Base-by-base conservation (phyloP, 2,888 invertebrate genomes). In the Epiblema foenella region DNA sequence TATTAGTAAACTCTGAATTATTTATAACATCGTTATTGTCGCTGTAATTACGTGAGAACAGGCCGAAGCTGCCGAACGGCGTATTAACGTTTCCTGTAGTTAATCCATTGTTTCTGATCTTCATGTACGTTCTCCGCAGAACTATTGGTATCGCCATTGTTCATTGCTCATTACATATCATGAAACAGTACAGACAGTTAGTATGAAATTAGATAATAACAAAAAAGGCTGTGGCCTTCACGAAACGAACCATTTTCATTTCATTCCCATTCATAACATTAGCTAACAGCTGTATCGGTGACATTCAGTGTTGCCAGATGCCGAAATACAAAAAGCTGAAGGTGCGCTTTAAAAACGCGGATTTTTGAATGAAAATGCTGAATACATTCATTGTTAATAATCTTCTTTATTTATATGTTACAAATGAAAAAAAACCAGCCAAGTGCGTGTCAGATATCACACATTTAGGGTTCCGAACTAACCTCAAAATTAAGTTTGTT, bases 1-100 rank as follows among this genome's bases (percentile, higher is more conserved):
- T 91, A 64, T 83, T 88, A 68, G 83, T 86, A 73, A 89, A 89
- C 74, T 90, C 89, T 63, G 85, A 83, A 76, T 81, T 83, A 75
- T 79, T 82, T 51, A 79, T 42, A 52, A 54, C 79, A 75, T 78
- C 78, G 77, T 87, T 89, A 42, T 89, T 88, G 74, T 90, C 90
- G 77, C 86, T 83, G 64, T 83, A 83, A 63, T 74, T 80, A 74
- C 91, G 84, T 72, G 72, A 65, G 66, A 69, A 68, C 8, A 69
- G 58, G 17, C 77, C 62, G 69, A 77, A 74, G 77, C 20, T 75
- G 79, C 73, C 62, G 77, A 69, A 11, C 24, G 81, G 74, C 69
- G 76, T 76, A 66, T 77, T 81, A 46, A 74, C 76, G 73, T 77
- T 85, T 64, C 81, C 79, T 72, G 79, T 77, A 62, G 79, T 77